Base-by-base conservation (phyloP, 2,888 invertebrate genomes). In the Erannis defoliaria region DNA sequence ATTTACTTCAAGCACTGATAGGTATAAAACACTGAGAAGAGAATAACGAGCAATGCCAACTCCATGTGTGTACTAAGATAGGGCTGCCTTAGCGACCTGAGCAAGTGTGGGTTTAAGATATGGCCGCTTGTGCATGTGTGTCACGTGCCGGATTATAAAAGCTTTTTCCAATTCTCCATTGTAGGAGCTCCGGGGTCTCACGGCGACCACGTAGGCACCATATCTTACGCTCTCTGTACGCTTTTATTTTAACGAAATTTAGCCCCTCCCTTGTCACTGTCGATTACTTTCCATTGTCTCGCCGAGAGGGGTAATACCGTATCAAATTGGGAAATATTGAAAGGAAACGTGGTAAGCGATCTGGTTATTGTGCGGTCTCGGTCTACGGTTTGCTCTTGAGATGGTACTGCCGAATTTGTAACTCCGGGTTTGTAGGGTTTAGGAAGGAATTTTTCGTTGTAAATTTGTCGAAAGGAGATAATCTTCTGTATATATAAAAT, bases 201-300 rank as follows among this genome's bases (percentile, higher is more conserved):
- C 85, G 82, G 86, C 85, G 88, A 87, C 91, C 93, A 93, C 93
- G 93, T 93, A 90, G 89, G 87, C 86, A 90, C 91, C 86, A 92
- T 93, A 93, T 93, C 92, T 93, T 91, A 85, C 84, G 84, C 82
- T 87, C 86, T 84, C 86, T 84, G 87, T 87, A 84, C 89, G 89
- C 91, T 92, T 91, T 92, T 92, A 92, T 93, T 93, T 92, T 91
- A 92, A 91, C 92, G 88, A 92, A 93, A 91, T 90, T 90, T 89
- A 87, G 86, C 89, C 85, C 86, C 88, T 81, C 85, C 82, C 86
- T 71, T 84, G 90, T 89, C 91, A 89, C 82, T 84, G 89, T 82
- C 91, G 89, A 90, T 91, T 89, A 89, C 88, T 88, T 88, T 86
- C 90, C 87, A 90, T 90, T 92, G 90, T 89, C 86, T 88, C 80